Evolutionary conservation across 1,140 invertebrate genomes (phyloP), one percentile per base, ranked within the genome.

Genomic region (Drosophila sp.): DNA sequence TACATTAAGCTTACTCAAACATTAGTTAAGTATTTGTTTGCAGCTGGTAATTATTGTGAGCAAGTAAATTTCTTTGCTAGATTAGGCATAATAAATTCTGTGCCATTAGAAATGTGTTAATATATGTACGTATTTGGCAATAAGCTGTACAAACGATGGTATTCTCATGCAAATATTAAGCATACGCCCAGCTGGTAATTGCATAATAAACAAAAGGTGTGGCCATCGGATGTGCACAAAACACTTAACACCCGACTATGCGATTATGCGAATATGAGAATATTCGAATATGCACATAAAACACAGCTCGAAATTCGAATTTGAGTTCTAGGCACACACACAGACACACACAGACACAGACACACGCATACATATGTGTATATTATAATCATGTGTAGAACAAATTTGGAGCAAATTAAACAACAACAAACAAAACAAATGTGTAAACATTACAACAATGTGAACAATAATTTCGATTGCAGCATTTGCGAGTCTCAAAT

Each of bases 401-500:
- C 54, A 59, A 48, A 71, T 29, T 53, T 43, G 40, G 25, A 63
- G 21, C 70, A 75, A 73, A 86, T 62, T 73, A 78, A 87, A 64
- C 78, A n/a, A n/a, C 73, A 67, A 66, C 86, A 72, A 86, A 86
- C 82, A 82, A 86, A 86, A 82, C 72, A 70, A 74, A 74, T 86
- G 83, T 80, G 77, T 76, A 86, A 86, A 86, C 81, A 86, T 89
- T 83, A 89, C 78, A 69, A 89, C 82, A 86, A 86, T 82, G 74
- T 79, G 82, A 86, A 83, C 83, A 86, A 89, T 86, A 86, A 86
- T 84, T 84, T 79, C 80, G 82, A 81, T 81, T 86, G 77, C 67
- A 77, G 69, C 74, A 86, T 79, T 83, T 76, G 61, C 38, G 51
- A 66, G 41, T 43, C 40, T 64, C 76, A 84, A 83, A 80, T 80